phyloP scores from a whole-genome alignment of 2,888 invertebrate species.

The Andricus curvator region DNA sequence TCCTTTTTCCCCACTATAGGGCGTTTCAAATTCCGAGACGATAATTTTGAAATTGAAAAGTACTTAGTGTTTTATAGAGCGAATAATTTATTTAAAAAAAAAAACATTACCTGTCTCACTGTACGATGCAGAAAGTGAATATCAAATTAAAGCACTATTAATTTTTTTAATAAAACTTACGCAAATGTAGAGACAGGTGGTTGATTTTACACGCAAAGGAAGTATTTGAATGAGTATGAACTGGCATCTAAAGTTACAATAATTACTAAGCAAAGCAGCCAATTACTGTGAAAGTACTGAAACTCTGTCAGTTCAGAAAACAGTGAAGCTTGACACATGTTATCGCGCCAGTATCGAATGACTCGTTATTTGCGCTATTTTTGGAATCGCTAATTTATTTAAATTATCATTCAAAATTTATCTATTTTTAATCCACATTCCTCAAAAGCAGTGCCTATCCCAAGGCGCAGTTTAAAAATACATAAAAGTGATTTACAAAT shows the following conservation, averaged over 20 bases:
- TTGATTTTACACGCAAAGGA: constrained; percentile 39
- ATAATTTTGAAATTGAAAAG: neutral
- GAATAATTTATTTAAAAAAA: neutral
- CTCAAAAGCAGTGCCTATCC: too few relatives aligned
- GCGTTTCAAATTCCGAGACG: too few relatives aligned
- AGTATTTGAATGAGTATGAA: constrained; percentile 44
- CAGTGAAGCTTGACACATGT: constrained; percentile 48
- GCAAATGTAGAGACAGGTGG: constrained; percentile 32
- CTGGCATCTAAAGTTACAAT: constrained; percentile 56
- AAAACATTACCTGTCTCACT: neutral
- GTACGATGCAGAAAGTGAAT: neutral
- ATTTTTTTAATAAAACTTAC: constrained; percentile 39
- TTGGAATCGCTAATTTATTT: constrained; percentile 30
- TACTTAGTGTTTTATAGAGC: neutral
- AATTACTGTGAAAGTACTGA: constrained; percentile 65
- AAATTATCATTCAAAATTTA: neutral
- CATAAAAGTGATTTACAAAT: too few relatives aligned
- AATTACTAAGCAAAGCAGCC: constrained; percentile 62
- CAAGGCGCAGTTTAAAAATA: too few relatives aligned
- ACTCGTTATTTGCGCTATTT: constrained; percentile 44
- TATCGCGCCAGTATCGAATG: constrained; percentile 49
- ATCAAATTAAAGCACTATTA: constrained; percentile 24
- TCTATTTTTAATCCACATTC: neutral
- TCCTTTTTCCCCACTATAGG: too few relatives aligned
- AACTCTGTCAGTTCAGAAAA: constrained; percentile 54